Evolutionary conservation across 1,140 invertebrate species (phyloP).

Genomic region (Bombus huntii): DNA sequence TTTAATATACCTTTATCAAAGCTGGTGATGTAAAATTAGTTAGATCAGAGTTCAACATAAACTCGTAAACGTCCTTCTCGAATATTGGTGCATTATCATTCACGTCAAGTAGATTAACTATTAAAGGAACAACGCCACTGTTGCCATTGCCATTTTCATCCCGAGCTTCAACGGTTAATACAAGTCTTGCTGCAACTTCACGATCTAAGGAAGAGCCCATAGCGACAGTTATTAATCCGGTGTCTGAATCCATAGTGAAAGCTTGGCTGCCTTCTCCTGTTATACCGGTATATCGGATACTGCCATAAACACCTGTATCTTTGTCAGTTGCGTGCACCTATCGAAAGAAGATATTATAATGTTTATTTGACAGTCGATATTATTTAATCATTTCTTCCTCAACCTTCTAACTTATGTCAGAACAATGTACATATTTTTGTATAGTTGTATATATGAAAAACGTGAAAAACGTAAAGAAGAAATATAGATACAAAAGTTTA

Average conservation of each 20-base stretch:
- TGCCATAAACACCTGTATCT: conserved; percentile 88
- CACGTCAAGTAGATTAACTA: conserved; percentile 90
- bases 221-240: conserved; percentile 91
- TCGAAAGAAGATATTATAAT: not conserved
- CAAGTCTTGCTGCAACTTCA: conserved; percentile 89
- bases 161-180: conserved; percentile 91
- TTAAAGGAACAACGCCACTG: conserved; percentile 87
- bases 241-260: conserved; percentile 89
- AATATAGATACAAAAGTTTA: no score
- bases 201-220: conserved; percentile 91
- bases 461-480: no score
- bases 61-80: conserved; percentile 90
- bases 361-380: not conserved
- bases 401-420: no score
- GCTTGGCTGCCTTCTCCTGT: conserved; percentile 89
- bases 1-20: conserved; percentile 84
- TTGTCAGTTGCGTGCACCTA: conserved; percentile 88
- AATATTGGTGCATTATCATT: conserved; percentile 95
- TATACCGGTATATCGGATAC: conserved; percentile 90
- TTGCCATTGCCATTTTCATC: conserved; percentile 93
- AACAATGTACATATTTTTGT: no score
- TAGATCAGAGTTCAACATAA: conserved; percentile 89
- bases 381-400: no score
- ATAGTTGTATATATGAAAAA: no score
- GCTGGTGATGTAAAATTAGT: conserved; percentile 88